Conservation (phyloP, 2,113 vertebrate genomes). For the Corythornis madagascariensis region DNA sequence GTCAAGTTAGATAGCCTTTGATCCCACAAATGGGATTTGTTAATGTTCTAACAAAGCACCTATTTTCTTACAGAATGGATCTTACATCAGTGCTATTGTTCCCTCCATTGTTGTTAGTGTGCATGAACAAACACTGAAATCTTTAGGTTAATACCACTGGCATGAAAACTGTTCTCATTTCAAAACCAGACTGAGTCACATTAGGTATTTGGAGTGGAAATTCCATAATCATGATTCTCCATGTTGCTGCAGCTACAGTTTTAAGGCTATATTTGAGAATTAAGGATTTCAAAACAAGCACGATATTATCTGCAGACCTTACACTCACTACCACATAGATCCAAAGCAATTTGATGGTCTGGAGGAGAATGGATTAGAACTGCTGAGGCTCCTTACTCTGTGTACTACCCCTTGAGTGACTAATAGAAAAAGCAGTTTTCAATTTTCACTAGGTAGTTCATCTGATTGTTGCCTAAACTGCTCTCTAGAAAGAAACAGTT, state of each 20-base stretch:
- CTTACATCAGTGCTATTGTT: background rate
- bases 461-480: background rate
- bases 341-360: background rate
- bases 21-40: background rate
- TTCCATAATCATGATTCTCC: background rate
- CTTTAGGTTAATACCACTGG: background rate
- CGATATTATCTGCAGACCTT: background rate
- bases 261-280: background rate
- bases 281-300: background rate
- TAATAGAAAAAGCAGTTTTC: constrained; percentile 21
- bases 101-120: background rate
- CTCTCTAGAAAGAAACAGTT: background rate
- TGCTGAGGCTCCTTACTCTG: background rate
- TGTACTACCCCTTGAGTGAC: background rate
- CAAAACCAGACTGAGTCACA: background rate
- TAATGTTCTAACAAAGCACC: background rate
- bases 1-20: background rate
- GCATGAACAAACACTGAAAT: background rate
- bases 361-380: background rate
- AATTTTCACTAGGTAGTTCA: constrained; percentile 23
- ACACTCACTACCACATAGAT: background rate
- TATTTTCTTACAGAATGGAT: background rate
- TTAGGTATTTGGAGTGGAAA: background rate
- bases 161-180: background rate
- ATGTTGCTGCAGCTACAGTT: background rate